Percentiles rank a stretch among this genome's conserved stretches.
Conservation (phyloP, 2,797 vertebrate genomes). For the Limnodromus scolopaceus region DNA sequence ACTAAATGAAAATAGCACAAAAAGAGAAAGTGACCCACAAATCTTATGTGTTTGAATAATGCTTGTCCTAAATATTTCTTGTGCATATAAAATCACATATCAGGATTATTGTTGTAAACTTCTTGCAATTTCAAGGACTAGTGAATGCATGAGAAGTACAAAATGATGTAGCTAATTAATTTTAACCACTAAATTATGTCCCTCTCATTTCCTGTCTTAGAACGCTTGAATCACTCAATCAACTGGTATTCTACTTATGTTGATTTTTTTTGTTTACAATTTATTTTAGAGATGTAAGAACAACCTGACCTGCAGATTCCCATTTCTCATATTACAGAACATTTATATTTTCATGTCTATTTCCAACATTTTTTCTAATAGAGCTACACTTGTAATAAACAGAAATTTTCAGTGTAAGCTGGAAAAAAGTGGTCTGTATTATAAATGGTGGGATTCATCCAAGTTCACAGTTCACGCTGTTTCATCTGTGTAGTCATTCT, state of each 20-base stretch:
- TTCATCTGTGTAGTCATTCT: neutral
- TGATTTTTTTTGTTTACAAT: neutral
- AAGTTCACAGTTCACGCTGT: neutral
- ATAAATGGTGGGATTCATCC: neutral
- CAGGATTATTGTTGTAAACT: neutral
- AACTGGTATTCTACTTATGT: neutral
- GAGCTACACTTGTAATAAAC: neutral
- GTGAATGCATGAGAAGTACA: neutral
- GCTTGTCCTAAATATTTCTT: neutral
- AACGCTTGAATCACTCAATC: neutral
- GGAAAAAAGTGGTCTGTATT: neutral
- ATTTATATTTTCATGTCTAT: neutral
- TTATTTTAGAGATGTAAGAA: neutral
- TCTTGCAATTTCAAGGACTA: neutral
- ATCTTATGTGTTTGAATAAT: neutral
- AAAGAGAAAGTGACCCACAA: neutral
- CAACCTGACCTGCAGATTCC: neutral
- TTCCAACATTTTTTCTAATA: neutral
- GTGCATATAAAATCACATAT: neutral
- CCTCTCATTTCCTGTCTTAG: neutral
- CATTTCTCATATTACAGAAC: neutral
- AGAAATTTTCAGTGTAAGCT: neutral
- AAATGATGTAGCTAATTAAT: constrained; percentile 2
- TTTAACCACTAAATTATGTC: neutral
- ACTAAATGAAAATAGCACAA: neutral